Conservation (phyloP, 2,797 vertebrate genomes). For the Cottoperca gobio region DNA sequence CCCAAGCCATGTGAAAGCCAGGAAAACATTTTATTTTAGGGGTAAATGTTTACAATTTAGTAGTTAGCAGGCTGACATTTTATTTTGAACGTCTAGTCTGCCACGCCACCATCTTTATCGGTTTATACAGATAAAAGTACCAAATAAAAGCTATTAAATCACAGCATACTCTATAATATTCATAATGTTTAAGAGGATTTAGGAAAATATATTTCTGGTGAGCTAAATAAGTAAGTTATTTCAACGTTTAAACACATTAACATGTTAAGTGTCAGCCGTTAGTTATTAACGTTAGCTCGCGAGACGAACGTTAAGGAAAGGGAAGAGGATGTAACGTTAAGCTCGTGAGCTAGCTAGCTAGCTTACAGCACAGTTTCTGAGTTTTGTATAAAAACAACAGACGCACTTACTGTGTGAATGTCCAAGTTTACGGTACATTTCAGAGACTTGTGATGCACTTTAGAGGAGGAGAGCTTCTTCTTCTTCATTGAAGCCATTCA, state of each 20-base stretch:
- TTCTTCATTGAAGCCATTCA: constrained; percentile 58
- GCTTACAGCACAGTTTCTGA: background rate
- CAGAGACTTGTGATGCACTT: constrained; percentile 66
- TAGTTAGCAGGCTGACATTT: too few relatives aligned
- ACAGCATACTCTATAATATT: background rate
- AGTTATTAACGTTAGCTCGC: background rate
- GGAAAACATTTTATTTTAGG: background rate
- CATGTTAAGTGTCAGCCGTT: background rate
- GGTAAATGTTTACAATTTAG: background rate
- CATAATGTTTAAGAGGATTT: too few relatives aligned
- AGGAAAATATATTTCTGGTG: background rate
- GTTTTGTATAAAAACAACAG: constrained; percentile 7
- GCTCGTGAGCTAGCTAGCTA: constrained; percentile 30
- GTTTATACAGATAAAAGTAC: background rate
- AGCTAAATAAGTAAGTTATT: background rate
- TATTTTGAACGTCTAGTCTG: background rate
- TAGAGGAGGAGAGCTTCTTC: constrained; percentile 17
- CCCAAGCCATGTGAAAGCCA: background rate
- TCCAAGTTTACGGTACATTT: constrained; percentile 81
- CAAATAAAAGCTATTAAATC: background rate
- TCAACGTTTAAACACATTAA: background rate
- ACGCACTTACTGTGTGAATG: constrained; percentile 80
- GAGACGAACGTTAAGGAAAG: background rate
- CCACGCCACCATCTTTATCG: background rate
- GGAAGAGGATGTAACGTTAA: constrained; percentile 3